phyloP scores from a whole-genome alignment of 2,113 vertebrate genomes.

The Brachirus orientalis region DNA sequence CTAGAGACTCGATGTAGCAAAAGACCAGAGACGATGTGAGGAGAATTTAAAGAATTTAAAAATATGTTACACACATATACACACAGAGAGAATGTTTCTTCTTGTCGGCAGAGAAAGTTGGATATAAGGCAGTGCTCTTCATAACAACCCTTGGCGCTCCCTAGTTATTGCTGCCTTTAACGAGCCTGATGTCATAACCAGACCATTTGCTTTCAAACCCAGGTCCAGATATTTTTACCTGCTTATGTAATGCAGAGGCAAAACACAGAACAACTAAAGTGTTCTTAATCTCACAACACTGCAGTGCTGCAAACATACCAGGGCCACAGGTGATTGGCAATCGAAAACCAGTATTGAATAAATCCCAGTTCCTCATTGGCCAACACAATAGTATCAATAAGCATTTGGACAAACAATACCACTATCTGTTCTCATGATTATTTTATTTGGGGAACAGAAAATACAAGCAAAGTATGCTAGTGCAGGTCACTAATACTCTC shows the following conservation, averaged over 20 bases:
- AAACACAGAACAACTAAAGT: conserved; percentile 25
- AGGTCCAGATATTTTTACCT: conserved; percentile 66
- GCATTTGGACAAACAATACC: no score
- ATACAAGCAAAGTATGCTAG: no score
- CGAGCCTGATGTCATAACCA: conserved; percentile 67
- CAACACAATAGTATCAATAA: no score
- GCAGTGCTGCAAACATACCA: background rate
- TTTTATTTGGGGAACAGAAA: no score
- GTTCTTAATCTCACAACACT: conserved; percentile 18
- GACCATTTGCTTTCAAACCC: conserved; percentile 68
- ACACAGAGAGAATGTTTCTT: conserved; percentile 21
- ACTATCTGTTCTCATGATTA: no score
- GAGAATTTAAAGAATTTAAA: conserved; percentile 29
- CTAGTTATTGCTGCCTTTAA: conserved; percentile 59
- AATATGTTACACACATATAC: conserved; percentile 2
- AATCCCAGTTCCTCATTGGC: no score
- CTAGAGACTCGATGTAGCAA: conserved; percentile 22
- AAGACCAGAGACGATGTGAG: conserved; percentile 27
- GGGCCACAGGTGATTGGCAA: background rate
- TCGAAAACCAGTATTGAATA: no score
- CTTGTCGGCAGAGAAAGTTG: conserved; percentile 48
- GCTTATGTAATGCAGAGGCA: conserved; percentile 59
- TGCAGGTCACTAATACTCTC: no score
- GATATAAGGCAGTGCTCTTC: conserved; percentile 39
- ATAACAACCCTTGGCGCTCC: conserved; percentile 42